Base-by-base conservation (phyloP, 53 echinoderm and acorn worm genomes). In the Holothuria scabra region DNA sequence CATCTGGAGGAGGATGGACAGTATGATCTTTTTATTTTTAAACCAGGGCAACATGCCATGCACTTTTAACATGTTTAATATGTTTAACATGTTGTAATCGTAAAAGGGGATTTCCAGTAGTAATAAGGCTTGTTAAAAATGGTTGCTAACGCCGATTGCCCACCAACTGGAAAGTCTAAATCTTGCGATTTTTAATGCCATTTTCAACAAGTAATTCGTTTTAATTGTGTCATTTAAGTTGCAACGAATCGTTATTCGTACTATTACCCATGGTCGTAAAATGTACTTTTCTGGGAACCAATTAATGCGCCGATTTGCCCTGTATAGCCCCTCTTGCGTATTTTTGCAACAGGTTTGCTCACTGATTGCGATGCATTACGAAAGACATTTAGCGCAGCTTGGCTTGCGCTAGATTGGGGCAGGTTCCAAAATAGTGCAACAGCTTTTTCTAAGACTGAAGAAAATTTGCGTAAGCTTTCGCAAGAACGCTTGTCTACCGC, bases 351-450 rank as follows among this genome's bases (percentile, higher is more conserved):
- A 26, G 61, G 61, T 20, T 20, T 26, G 26, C 61, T 60, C 61
- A 60, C 61, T 60, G 61, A 14, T 60, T 60, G 22, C 61, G 22
- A 60, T 60, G 61, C 61, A 60, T 60, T 60, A 20, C 26, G 61
- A 60, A 23, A 23, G 61, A 60, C 61, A 14, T 60, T 60, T 60
- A 60, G 61, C 61, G 22, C 26, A 60, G 22, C 61, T 11, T 22
- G 26, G 26, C 61, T 60, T 60, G 61, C 26, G 61, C 4, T 60
- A 5, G 12, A 14, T 60, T 60, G 3, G 61, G 61, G 61, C 61
- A 60, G 12, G 61, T 60, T 60, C 61, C 12, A 26, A 60, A 60
- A 60, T 26, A 60, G 4, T 20, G 3, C 61, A 60, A 60, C 61
- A 60, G 61, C 61, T 60, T 60, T 60, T 60, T 60, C 22, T 14